These are phyloP conservation scores for Dendrocincla fuliginosa DNA, from an alignment of 2,797 vertebrate genomes.

Conservation along the genomic window DNA sequence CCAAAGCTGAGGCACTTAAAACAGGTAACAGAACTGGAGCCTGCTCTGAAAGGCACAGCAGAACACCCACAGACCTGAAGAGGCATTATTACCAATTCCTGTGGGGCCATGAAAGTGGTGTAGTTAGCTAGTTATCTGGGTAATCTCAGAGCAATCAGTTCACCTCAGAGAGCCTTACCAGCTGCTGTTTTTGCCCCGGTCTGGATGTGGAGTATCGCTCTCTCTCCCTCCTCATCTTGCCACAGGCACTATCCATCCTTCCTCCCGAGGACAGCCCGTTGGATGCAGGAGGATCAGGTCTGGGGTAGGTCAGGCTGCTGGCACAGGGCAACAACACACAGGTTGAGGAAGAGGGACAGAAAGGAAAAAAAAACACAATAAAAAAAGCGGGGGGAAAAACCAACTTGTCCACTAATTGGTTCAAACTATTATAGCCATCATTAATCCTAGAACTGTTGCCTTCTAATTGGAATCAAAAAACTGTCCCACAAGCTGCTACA, in stretches of 20 bases:
- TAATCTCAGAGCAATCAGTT: background rate
- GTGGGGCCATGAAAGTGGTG: background rate
- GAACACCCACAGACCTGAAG: background rate
- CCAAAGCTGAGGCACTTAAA: background rate
- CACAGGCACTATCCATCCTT: conserved; percentile 75
- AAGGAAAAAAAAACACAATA: background rate
- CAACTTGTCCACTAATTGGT: background rate
- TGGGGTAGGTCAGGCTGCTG: conserved; percentile 79
- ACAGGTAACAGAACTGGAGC: background rate
- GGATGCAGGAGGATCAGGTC: conserved; percentile 84
- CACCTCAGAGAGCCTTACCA: conserved; percentile 56
- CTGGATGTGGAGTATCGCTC: conserved; percentile 79
- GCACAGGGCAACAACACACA: background rate
- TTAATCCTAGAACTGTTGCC: background rate
- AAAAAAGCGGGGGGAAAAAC: background rate
- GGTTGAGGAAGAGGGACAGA: background rate
- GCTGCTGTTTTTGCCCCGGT: conserved; percentile 76
- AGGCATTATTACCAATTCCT: background rate
- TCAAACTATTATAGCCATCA: background rate
- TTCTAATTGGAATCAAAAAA: background rate
- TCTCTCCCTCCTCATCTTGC: conserved; percentile 92
- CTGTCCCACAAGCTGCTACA: background rate
- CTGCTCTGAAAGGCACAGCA: background rate
- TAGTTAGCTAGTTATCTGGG: background rate
- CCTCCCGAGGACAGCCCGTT: conserved; percentile 81